Percentiles rank a stretch among this genome's conserved stretches.
Conservation (phyloP, 2,113 vertebrate species). For the Blennius ocellaris region DNA sequence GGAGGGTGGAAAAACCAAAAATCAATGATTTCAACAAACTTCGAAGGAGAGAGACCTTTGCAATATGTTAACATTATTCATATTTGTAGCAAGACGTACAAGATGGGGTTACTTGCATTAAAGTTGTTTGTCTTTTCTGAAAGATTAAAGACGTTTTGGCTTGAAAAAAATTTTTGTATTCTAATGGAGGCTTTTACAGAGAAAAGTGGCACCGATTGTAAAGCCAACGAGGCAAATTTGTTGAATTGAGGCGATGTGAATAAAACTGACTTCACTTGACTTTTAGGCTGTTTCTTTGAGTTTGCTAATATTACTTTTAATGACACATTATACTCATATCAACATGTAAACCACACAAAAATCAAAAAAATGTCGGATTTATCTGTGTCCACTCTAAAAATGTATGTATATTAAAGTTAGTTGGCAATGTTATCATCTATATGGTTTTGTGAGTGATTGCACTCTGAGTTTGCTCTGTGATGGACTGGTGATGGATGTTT, state of each 20-base stretch:
- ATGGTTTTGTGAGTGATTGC: no score
- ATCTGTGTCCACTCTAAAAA: no score
- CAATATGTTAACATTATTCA: slow-evolving; percentile 8
- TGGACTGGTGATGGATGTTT: no score
- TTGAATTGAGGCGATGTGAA: neutral
- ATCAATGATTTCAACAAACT: slow-evolving; percentile 42
- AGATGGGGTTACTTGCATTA: neutral
- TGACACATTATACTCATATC: no score
- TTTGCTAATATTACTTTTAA: no score
- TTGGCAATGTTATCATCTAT: no score
- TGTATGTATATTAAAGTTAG: no score
- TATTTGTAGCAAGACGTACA: slow-evolving; percentile 7
- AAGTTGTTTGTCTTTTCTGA: neutral
- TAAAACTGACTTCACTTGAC: neutral
- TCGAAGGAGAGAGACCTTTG: slow-evolving; percentile 16
- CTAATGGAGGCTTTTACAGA: neutral
- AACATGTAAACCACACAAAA: no score
- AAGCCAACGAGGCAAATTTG: neutral
- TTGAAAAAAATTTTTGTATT: neutral
- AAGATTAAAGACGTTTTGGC: neutral
- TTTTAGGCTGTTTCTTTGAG: neutral
- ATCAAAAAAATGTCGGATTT: no score
- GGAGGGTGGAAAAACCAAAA: slow-evolving; percentile 17
- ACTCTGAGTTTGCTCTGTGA: no score
- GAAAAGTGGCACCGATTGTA: neutral